Evolutionary conservation across 2,888 invertebrate genomes (phyloP), one percentile per base, ranked within the genome.

Genomic region (Andrena camellia): DNA sequence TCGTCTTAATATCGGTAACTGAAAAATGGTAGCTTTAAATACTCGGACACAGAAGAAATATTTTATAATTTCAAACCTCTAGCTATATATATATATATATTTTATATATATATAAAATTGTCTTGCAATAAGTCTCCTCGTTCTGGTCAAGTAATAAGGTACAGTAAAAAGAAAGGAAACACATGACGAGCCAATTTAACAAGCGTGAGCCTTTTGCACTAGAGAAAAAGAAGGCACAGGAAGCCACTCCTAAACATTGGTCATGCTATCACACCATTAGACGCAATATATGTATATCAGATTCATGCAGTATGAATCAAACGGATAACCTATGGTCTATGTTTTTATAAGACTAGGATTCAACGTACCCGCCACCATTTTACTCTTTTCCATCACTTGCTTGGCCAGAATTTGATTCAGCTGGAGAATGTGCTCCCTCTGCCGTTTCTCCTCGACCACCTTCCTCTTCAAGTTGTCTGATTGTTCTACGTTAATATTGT

Each of bases 311-410:
- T 72, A 72, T 72, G 78, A 73, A 72, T 84, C 75, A 64, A 78
- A 78, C 52, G 26, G 35, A 62, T 52, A 73, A 74, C 29, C 23
- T 54, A 13, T 54, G 42, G n/a, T 71, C 10, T 42, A 63, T 35
- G 17, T 6, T 1, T 10, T 67, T 10, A 13, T 6, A 20, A 50
- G 35, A 20, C 23, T n/a, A 31, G 0, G 23, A 20, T 50, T 78
- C 54, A 54, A 84, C 96, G 95, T 96, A 98, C 98, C 98, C 94
- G 99, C 98, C 90, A 98, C 98, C 93, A 98, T 97, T 96, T 98
- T 98, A 95, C 98, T 98, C 96, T 98, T 98, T 95, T 98, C 97
- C 96, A 98, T 98, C 90, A 98, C 98, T 95, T 98, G 97, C 94
- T 97, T 97, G 82, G 98, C 99, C 90, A 99, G 95, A 90, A 98